phyloP scores from a whole-genome alignment of 2,888 invertebrate species.

The Oscheius sp. region DNA sequence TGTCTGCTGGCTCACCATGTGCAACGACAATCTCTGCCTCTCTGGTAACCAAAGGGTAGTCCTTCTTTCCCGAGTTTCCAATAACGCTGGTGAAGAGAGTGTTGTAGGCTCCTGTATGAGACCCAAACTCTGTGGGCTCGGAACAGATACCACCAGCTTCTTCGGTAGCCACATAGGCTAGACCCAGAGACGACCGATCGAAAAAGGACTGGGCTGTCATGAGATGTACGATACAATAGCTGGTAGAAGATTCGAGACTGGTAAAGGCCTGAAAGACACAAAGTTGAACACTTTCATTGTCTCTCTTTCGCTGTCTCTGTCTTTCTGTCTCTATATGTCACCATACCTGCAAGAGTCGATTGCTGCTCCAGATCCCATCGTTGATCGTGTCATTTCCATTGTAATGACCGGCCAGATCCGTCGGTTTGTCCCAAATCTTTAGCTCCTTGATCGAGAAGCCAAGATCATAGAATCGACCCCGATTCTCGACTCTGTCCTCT shows the following conservation, averaged over 20 bases:
- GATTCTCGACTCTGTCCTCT: slow-evolving; percentile 33
- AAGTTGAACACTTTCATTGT: too few relatives aligned
- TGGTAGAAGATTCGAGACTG: slow-evolving; percentile 41
- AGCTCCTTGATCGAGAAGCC: slow-evolving; percentile 55
- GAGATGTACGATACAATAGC: slow-evolving; percentile 51
- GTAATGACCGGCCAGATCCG: slow-evolving; percentile 42
- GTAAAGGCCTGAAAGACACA: slow-evolving; percentile 43
- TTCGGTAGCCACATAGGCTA: slow-evolving; percentile 19
- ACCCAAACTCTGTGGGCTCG: neutral
- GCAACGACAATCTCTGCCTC: slow-evolving; percentile 52
- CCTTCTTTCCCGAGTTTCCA: slow-evolving; percentile 38
- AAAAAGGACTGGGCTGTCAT: slow-evolving; percentile 47
- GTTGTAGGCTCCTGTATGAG: slow-evolving; percentile 35
- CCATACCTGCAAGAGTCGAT: slow-evolving; percentile 23
- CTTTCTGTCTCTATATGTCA: neutral
- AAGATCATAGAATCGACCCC: slow-evolving; percentile 47
- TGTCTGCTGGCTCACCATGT: slow-evolving; percentile 40
- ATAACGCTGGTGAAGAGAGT: slow-evolving; percentile 43
- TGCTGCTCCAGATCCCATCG: slow-evolving; percentile 22
- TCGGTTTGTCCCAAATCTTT: slow-evolving; percentile 45
- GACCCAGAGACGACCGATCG: slow-evolving; percentile 4
- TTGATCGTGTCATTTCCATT: slow-evolving; percentile 35
- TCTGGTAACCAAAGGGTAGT: slow-evolving; percentile 48
- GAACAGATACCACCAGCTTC: slow-evolving; percentile 25
- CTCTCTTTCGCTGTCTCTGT: neutral